Conservation (phyloP, 2,888 invertebrate species). For the Oxyteleia sp. region DNA sequence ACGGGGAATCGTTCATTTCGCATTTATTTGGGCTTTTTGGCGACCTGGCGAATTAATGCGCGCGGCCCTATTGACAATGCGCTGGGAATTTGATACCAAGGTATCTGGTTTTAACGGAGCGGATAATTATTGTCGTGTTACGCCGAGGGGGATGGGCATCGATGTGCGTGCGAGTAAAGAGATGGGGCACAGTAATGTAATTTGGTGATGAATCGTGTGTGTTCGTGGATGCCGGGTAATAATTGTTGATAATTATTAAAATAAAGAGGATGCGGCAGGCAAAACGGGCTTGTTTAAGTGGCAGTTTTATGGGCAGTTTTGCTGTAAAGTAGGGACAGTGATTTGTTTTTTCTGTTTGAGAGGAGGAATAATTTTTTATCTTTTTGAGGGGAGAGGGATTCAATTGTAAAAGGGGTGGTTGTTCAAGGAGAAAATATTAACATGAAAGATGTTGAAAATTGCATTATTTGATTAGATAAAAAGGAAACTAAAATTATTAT, state of each 20-base stretch:
- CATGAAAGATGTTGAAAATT: too few species aligned
- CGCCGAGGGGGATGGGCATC: slow-evolving; percentile 4
- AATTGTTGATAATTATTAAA: slow-evolving; percentile 18
- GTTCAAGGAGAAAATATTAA: too few species aligned
- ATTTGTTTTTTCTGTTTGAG: too few species aligned
- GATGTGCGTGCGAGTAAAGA: slow-evolving; percentile 23
- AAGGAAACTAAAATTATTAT: too few species aligned
- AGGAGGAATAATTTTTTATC: too few species aligned
- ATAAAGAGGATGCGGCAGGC: too few species aligned
- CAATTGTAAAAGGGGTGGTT: too few species aligned
- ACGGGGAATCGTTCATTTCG: slow-evolving; percentile 39
- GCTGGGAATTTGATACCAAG: slow-evolving; percentile 37
- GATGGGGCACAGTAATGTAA: slow-evolving; percentile 8
- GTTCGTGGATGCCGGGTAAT: slow-evolving; percentile 12
- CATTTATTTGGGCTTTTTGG: slow-evolving; percentile 40
- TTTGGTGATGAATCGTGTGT: slow-evolving; percentile 22
- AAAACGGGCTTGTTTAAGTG: too few species aligned
- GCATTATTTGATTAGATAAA: too few species aligned
- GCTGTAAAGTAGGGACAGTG: too few species aligned
- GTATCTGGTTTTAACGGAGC: slow-evolving; percentile 40
- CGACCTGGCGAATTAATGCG: slow-evolving; percentile 11
- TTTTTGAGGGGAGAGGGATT: too few species aligned
- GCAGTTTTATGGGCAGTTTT: too few species aligned
- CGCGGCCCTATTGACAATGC: slow-evolving; percentile 31
- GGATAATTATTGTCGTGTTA: slow-evolving; percentile 43